Evolutionary conservation across 2,888 invertebrate species (phyloP), one percentile per base, ranked within the genome.

Genomic region (Ectemnius continuus): DNA sequence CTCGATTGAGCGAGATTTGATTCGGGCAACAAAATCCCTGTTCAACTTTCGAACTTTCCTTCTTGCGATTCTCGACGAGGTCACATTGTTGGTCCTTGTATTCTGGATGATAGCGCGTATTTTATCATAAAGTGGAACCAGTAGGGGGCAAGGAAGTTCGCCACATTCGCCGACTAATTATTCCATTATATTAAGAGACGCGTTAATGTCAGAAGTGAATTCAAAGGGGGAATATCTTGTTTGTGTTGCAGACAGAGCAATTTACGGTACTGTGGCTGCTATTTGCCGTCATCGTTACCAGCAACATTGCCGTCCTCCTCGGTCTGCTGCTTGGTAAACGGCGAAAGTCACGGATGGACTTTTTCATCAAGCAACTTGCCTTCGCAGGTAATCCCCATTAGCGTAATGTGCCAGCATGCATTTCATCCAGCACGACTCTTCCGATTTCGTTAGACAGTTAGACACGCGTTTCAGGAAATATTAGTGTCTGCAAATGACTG

Each of bases 361-460:
- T 97, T 92, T 98, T 98, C 92, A 98, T 98, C 84, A 96, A 96
- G 93, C 97, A 98, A 87, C 92, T 98, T 67, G 98, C 98, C 2
- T 93, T 97, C 75, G 97, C 98, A 91, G 98, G 98, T 98, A 91
- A 92, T 93, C 14, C 52, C 52, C 14, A 52, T 52, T 36, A 36
- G 36, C 11, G 36, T 36, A 36, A 36, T 36, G 36, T 11, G 36
- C 8, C 36, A 36, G 11, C 36, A 36, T 36, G 36, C 36, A 36
- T 36, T 36, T 36, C 36, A 36, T 36, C 36, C 36, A 11, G 11
- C 36, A 36, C 36, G 36, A 36, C 36, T 36, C 36, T 4, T 11
- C 8, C 36, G 36, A 36, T 36, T 36, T 36, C 36, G 36, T 36
- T 36, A 36, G 11, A 36, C 36, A 23, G 23, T 23, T 23, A 23